Evolutionary conservation across 1,140 invertebrate genomes (phyloP), one percentile per base, ranked within the genome.

Genomic region (Linepithema humile): DNA sequence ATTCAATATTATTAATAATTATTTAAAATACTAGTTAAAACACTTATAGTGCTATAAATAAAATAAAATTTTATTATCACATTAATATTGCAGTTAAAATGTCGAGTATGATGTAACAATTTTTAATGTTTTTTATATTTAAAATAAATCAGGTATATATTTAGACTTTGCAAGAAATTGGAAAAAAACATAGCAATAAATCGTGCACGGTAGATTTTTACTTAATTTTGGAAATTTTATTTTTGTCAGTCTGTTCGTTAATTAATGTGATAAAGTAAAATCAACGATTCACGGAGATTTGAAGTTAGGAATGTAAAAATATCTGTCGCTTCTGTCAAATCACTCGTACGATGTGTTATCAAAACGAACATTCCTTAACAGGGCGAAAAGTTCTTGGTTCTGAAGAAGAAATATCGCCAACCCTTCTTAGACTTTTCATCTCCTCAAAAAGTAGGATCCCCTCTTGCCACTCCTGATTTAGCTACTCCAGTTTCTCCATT

Each of bases 311-410:
- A 40, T 20, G n/a, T n/a, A n/a, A n/a, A n/a, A n/a, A n/a, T n/a
- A n/a, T 38, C 15, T 6, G 64, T 72, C 59, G 67, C 53, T 60
- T 48, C 23, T 83, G 43, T 53, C 32, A 17, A 43, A 6, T 53
- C 10, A 38, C 12, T 3, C 17, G 12, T 26, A 20, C n/a, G 15
- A 10, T 53, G 15, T 43, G 26, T 23, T 72, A 23, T 84, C 53
- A 84, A 64, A 62, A 48, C 62, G 50, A 88, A 67, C 87, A 59
- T 91, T 89, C 48, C 86, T 91, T 43, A 40, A 62, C 85, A 96
- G 94, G 97, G 97, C 80, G 97, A 98, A 90, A 98, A 98, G 92
- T 97, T 96, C 94, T 93, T 98, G 55, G 96, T 98, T 55, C 94
- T 98, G 9, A 97, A 97, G 92, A 96, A 96, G 91, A 97, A 97